Evolutionary conservation across 2,113 vertebrate species (phyloP).

Genomic region (Apaloderma vittatum): DNA sequence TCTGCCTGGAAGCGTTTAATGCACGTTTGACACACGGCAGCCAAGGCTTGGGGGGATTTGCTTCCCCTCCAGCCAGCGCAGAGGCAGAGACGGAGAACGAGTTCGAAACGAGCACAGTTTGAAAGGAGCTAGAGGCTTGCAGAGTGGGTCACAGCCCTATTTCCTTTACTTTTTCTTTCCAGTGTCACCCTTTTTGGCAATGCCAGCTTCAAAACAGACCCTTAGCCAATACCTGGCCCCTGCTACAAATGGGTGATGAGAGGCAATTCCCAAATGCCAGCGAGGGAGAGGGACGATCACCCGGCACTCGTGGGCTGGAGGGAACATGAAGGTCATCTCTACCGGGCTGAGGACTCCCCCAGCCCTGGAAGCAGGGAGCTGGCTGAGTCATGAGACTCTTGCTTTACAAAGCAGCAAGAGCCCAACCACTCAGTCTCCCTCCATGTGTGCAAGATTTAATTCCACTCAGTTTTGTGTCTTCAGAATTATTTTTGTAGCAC

Average conservation of each 20-base stretch:
- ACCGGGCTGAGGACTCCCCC: neutral
- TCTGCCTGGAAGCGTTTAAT: neutral
- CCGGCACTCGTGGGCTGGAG: constrained; percentile 3
- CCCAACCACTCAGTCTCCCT: neutral
- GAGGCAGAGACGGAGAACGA: neutral
- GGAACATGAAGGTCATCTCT: neutral
- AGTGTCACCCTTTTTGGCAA: neutral
- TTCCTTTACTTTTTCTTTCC: neutral
- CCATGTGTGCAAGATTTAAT: constrained; percentile 41
- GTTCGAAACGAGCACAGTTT: neutral
- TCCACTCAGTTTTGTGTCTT: constrained; percentile 38
- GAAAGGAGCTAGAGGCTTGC: neutral
- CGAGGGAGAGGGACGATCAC: neutral
- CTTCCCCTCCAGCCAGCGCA: neutral
- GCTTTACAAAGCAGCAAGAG: constrained; percentile 7
- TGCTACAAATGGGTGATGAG: neutral
- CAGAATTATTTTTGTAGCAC: constrained; percentile 53
- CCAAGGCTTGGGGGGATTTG: neutral
- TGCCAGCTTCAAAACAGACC: neutral
- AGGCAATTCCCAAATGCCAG: constrained; percentile 3
- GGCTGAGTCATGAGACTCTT: constrained; percentile 38
- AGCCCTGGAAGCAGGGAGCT: neutral
- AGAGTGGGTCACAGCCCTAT: neutral
- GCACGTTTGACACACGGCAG: neutral
- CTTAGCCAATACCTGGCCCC: neutral